Conservation (phyloP, 1,140 invertebrate genomes). For the Drosophila azteca region DNA sequence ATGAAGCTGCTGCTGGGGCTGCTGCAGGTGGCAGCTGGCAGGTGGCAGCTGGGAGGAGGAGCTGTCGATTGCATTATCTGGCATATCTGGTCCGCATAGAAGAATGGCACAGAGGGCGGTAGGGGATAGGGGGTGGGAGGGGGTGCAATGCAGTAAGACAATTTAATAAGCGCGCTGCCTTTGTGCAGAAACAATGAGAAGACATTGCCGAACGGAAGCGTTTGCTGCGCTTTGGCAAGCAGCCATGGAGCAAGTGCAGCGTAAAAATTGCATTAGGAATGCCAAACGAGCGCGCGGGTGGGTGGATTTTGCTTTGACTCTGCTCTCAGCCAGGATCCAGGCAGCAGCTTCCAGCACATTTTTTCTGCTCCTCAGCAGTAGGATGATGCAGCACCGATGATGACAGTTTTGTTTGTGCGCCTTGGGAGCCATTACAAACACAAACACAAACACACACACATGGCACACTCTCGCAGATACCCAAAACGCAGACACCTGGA, state of each 20-base stretch:
- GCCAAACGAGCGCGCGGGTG: slow-evolving; percentile 38
- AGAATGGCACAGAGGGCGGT: slow-evolving; percentile 7
- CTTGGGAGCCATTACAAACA: slow-evolving; percentile 68
- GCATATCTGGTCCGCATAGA: slow-evolving; percentile 37
- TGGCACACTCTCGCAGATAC: slow-evolving; percentile 1
- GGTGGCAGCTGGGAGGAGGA: no score
- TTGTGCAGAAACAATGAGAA: slow-evolving; percentile 59
- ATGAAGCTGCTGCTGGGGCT: slow-evolving; percentile 50
- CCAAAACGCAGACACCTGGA: slow-evolving; percentile 29
- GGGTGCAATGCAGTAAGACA: slow-evolving; percentile 27
- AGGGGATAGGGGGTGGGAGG: not conserved
- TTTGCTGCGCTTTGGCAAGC: slow-evolving; percentile 47
- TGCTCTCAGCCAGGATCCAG: slow-evolving; percentile 5
- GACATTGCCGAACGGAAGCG: slow-evolving; percentile 54
- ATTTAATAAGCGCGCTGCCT: slow-evolving; percentile 69
- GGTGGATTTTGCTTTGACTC: slow-evolving; percentile 44
- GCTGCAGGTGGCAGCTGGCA: slow-evolving; percentile 19
- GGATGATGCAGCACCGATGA: slow-evolving; percentile 21
- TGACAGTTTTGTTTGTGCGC: slow-evolving; percentile 71
- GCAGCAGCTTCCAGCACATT: slow-evolving; percentile 1
- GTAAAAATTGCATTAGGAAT: slow-evolving; percentile 76
- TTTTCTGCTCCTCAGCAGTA: not conserved
- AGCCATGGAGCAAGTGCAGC: slow-evolving; percentile 55
- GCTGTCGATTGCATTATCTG: slow-evolving; percentile 57
- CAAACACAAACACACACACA: slow-evolving; percentile 25